These are phyloP conservation scores for Telmatochromis sp. DNA, from an alignment of 2,113 vertebrate species.

Conservation along the genomic window DNA sequence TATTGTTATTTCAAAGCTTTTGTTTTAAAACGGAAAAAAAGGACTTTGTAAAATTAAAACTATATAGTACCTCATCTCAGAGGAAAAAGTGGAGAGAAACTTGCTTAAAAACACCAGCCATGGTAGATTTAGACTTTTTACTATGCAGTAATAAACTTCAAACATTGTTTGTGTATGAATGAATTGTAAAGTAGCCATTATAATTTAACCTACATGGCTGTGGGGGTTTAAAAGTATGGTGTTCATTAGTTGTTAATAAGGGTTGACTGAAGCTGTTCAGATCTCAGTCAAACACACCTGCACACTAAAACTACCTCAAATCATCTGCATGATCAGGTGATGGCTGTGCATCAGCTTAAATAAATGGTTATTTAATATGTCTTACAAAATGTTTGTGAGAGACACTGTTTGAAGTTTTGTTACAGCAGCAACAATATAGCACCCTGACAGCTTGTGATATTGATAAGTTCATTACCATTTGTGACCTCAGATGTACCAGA, in stretches of 20 bases:
- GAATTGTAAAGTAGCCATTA: not conserved
- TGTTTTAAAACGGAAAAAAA: not conserved
- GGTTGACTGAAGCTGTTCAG: not conserved
- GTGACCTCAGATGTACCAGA: not conserved
- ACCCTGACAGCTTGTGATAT: not conserved
- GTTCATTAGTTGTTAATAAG: not conserved
- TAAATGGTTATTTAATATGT: not conserved
- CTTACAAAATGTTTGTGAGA: not conserved
- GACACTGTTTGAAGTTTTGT: not conserved
- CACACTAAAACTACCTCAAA: not conserved
- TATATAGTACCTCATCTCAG: not conserved
- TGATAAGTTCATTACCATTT: not conserved
- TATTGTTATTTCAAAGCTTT: not conserved
- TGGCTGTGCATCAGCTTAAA: not conserved
- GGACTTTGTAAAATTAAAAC: not conserved
- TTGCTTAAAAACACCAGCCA: not conserved
- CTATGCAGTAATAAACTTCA: not conserved
- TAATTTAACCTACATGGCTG: not conserved
- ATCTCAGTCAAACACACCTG: not conserved
- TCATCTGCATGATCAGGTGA: not conserved
- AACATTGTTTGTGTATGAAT: not conserved
- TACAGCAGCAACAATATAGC: not conserved
- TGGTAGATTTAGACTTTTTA: not conserved
- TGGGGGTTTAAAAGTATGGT: not conserved
- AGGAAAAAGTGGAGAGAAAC: not conserved